Conservation (phyloP, 2,113 vertebrate species). For the Erinaceus europaeus region DNA sequence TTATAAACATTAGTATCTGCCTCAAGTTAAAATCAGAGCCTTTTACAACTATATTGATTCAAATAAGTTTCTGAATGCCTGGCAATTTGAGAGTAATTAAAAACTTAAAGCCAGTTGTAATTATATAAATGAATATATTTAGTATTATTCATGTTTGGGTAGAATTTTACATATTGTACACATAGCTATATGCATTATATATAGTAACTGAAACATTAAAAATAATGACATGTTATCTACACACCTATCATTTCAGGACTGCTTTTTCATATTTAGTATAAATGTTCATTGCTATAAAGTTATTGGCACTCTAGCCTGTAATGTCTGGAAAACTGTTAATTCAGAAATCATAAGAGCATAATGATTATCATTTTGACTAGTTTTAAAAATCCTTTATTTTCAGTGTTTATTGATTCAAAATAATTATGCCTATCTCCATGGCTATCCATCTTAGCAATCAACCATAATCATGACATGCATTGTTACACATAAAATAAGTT, state of each 20-base stretch:
- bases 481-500: not conserved
- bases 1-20: not conserved
- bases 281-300: constrained; percentile 49
- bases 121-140: constrained; percentile 24
- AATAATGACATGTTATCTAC: constrained; percentile 53
- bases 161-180: constrained; percentile 35
- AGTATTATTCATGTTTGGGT: constrained; percentile 34
- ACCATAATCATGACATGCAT: not conserved
- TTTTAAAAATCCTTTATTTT: constrained; percentile 33
- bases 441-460: constrained; percentile 37
- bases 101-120: constrained; percentile 38
- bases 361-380: not conserved
- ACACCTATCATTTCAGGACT: constrained; percentile 49
- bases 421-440: constrained; percentile 26
- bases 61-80: constrained; percentile 16
- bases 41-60: constrained; percentile 8
- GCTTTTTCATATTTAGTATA: constrained; percentile 37
- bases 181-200: not conserved
- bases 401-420: constrained; percentile 23
- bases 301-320: constrained; percentile 5
- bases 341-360: constrained; percentile 37
- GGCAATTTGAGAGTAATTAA: constrained; percentile 37
- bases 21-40: not conserved
- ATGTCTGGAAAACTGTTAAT: constrained; percentile 45
- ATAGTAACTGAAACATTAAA: constrained; percentile 30